Evolutionary conservation across 2,888 invertebrate genomes (phyloP).

Genomic region (Amitus sp.): DNA sequence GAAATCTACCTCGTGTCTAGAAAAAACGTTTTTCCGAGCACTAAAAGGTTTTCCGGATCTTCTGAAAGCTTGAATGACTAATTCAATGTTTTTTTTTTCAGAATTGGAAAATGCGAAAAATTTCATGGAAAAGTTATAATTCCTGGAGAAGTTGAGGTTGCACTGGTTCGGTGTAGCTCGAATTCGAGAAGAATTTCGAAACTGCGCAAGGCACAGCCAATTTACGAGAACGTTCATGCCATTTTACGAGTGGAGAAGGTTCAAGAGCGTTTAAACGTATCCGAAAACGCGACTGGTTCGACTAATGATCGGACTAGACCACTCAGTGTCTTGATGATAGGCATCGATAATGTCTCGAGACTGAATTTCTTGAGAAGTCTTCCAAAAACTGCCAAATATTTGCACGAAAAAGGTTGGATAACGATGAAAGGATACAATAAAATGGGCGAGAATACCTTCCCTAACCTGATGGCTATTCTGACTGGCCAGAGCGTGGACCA

Average conservation of each 20-base stretch:
- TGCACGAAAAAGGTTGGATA: constrained; percentile 77
- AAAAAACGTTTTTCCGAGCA: no score
- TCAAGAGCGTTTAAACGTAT: constrained; percentile 59
- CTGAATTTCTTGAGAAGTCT: constrained; percentile 81
- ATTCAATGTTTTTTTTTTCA: constrained; percentile 43
- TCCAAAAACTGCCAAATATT: constrained; percentile 75
- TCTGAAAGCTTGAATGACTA: no score
- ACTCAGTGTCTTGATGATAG: constrained; percentile 80
- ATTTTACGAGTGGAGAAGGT: constrained; percentile 68
- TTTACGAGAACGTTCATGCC: constrained; percentile 71
- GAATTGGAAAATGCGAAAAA: constrained; percentile 66
- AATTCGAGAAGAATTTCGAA: constrained; percentile 46
- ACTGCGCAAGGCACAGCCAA: constrained; percentile 39
- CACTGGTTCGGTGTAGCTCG: constrained; percentile 67
- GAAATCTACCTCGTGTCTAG: no score
- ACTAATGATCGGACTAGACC: constrained; percentile 47
- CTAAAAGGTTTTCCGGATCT: no score
- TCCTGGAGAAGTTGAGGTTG: constrained; percentile 64
- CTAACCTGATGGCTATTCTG: constrained; percentile 86
- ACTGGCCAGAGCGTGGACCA: constrained; percentile 72
- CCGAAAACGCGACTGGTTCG: constrained; percentile 25
- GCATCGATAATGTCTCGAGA: constrained; percentile 87
- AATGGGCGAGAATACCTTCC: constrained; percentile 90
- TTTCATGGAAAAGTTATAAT: constrained; percentile 63
- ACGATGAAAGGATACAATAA: constrained; percentile 80